A percentile compares a stretch with the other conserved stretches of the same genome.
These are phyloP conservation scores for Drosophila villosipedis DNA, from an alignment of 2,888 invertebrate species.

Conservation along the genomic window DNA sequence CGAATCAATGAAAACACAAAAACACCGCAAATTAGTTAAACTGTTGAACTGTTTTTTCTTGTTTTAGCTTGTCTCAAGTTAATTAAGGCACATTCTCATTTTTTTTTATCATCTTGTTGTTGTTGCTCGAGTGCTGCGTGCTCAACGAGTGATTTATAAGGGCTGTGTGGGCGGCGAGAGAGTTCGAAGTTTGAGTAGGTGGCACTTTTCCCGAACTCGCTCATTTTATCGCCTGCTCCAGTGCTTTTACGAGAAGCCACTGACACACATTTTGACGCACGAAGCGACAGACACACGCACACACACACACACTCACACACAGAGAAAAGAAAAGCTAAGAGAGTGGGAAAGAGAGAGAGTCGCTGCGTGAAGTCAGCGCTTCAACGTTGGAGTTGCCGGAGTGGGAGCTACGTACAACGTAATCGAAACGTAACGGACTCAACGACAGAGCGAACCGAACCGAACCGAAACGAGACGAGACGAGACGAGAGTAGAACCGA, in stretches of 20 bases:
- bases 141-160: constrained; percentile 70
- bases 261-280: constrained; percentile 76
- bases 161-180: constrained; percentile 6
- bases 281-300: constrained; percentile 21
- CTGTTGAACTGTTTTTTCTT: constrained; percentile 46
- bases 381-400: constrained; percentile 36
- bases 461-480: background rate
- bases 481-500: constrained; percentile 19
- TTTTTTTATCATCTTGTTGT: constrained; percentile 20
- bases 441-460: constrained; percentile 18
- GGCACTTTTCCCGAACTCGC: constrained; percentile 22
- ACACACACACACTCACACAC: constrained; percentile 27
- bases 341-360: constrained; percentile 15
- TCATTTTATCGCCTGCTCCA: constrained; percentile 25
- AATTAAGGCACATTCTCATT: constrained; percentile 47
- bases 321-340: background rate
- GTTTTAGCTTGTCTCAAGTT: constrained; percentile 24
- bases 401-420: constrained; percentile 52
- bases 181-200: constrained; percentile 22
- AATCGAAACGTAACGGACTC: constrained; percentile 52
- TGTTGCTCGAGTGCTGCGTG: constrained; percentile 68
- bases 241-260: constrained; percentile 60
- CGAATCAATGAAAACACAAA: constrained; percentile 24
- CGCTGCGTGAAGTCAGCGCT: constrained; percentile 48
- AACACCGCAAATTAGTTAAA: constrained; percentile 36